Conservation (phyloP, 2,797 vertebrate species). For the Enteromius argenteus region DNA sequence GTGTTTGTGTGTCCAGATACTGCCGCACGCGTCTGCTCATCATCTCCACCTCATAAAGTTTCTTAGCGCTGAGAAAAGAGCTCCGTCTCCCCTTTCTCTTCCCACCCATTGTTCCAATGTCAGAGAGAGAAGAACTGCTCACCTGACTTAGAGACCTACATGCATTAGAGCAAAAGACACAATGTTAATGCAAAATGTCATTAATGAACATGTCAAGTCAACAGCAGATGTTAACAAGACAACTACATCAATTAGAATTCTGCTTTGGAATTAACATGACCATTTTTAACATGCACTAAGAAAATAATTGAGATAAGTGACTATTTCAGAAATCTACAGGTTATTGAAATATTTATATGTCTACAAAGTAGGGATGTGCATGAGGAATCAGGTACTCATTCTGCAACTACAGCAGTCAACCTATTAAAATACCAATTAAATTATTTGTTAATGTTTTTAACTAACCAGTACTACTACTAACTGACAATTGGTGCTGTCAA, state of each 20-base stretch:
- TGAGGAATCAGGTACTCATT: not conserved
- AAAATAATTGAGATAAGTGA: not conserved
- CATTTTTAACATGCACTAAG: slow-evolving; percentile 33
- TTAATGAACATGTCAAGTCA: not conserved
- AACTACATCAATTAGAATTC: slow-evolving; percentile 5
- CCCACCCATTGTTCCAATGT: slow-evolving; percentile 88
- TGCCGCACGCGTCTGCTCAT: slow-evolving; percentile 98
- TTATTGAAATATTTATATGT: not conserved
- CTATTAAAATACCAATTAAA: not conserved
- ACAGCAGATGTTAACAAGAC: not conserved
- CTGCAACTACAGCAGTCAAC: not conserved
- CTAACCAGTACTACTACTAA: not conserved
- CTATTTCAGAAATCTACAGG: slow-evolving; percentile 40
- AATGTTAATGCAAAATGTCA: not conserved
- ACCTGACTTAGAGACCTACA: slow-evolving; percentile 95
- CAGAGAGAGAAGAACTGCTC: slow-evolving; percentile 92
- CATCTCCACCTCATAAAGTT: slow-evolving; percentile 97
- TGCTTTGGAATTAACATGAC: not conserved
- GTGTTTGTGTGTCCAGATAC: slow-evolving; percentile 90
- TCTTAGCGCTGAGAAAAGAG: slow-evolving; percentile 98
- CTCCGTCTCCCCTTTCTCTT: slow-evolving; percentile 96
- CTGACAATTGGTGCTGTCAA: no score
- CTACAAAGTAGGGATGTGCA: not conserved
- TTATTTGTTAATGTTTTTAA: not conserved
- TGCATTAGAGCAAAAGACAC: slow-evolving; percentile 12